Evolutionary conservation across 2,113 vertebrate species (phyloP).

Genomic region (Chauna torquata): DNA sequence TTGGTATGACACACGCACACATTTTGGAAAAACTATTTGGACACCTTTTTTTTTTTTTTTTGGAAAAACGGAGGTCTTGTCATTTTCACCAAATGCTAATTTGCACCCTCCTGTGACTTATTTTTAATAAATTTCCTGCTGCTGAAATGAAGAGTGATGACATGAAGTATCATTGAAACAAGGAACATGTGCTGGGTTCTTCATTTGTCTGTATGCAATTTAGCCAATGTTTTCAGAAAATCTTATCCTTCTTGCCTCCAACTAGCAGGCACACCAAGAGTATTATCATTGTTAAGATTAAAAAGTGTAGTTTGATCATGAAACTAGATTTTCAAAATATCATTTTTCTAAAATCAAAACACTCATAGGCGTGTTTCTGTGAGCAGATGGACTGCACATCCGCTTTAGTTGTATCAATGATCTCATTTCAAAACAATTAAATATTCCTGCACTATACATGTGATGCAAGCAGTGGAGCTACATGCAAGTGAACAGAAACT

Average conservation of each 20-base stretch:
- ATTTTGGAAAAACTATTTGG: background rate
- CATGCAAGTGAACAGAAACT: background rate
- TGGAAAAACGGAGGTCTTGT: background rate
- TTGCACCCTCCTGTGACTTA: background rate
- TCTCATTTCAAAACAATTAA: constrained; percentile 29
- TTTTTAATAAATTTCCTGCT: background rate
- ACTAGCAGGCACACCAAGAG: background rate
- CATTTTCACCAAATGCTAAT: background rate
- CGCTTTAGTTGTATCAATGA: background rate
- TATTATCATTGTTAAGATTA: background rate
- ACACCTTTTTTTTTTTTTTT: background rate
- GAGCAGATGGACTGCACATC: constrained; percentile 23
- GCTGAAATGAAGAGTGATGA: background rate
- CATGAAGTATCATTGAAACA: background rate
- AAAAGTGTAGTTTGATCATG: background rate
- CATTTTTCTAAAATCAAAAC: constrained; percentile 9
- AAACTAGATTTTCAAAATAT: background rate
- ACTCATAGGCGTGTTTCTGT: background rate
- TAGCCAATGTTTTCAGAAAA: background rate
- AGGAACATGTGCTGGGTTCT: background rate
- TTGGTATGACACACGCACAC: too few relatives aligned
- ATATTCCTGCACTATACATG: background rate
- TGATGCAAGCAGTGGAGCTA: background rate
- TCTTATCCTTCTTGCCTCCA: background rate
- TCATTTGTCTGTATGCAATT: background rate